These are phyloP conservation scores for Microplitis manilae DNA, from an alignment of 2,888 invertebrate genomes.

Conservation along the genomic window DNA sequence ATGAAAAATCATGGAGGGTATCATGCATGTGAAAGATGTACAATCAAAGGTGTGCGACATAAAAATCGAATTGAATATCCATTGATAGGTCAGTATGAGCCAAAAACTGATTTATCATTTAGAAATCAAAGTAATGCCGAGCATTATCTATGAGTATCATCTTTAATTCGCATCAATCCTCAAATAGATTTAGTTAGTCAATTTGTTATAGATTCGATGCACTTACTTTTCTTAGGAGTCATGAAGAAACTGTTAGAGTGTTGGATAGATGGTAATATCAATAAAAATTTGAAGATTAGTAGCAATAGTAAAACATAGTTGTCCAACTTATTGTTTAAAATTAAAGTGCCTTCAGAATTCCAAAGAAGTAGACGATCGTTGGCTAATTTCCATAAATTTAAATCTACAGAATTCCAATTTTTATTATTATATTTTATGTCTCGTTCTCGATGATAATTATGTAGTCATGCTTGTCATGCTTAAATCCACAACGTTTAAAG, in stretches of 20 bases:
- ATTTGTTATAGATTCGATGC: slow-evolving; percentile 44
- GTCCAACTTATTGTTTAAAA: too few relatives aligned
- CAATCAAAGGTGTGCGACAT: slow-evolving; percentile 29
- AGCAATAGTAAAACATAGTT: not conserved
- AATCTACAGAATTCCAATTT: slow-evolving; percentile 27
- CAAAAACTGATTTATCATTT: slow-evolving; percentile 42
- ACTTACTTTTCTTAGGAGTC: slow-evolving; percentile 36
- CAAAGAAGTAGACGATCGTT: slow-evolving; percentile 17
- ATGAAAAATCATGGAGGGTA: slow-evolving; percentile 41
- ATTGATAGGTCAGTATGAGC: not conserved
- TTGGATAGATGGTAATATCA: slow-evolving; percentile 7
- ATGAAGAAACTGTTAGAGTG: slow-evolving; percentile 28
- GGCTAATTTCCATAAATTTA: slow-evolving; percentile 18
- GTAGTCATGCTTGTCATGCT: too few relatives aligned
- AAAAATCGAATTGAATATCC: slow-evolving; percentile 29
- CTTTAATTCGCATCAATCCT: slow-evolving; percentile 30
- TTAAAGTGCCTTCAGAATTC: not conserved
- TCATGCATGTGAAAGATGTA: slow-evolving; percentile 41
- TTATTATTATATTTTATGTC: slow-evolving; percentile 8
- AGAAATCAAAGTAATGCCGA: slow-evolving; percentile 35
- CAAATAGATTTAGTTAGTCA: slow-evolving; percentile 32
- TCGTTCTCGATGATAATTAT: slow-evolving; percentile 25
- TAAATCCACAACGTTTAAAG: slow-evolving; percentile 20
- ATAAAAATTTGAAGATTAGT: not conserved
- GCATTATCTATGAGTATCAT: slow-evolving; percentile 38